Evolutionary conservation across 2,797 vertebrate species (phyloP).

Genomic region (Hemibagrus guttatus): DNA sequence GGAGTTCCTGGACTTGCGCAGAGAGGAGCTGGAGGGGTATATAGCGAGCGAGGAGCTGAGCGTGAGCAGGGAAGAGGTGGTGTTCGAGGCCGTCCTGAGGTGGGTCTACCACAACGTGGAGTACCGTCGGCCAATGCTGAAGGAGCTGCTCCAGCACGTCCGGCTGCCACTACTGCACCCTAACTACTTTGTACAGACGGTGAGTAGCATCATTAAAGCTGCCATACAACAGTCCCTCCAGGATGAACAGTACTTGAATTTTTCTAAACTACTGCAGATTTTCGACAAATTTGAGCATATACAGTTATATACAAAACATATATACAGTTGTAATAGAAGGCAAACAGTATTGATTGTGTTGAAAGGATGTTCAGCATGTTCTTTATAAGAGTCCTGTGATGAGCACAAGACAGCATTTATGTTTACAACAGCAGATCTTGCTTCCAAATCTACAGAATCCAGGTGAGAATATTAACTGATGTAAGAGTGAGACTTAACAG

Average conservation of each 20-base stretch:
- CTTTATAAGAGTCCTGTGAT: neutral
- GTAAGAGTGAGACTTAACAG: neutral
- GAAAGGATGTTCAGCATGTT: neutral
- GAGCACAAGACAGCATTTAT: neutral
- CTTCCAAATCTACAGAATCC: neutral
- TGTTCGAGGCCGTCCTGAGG: constrained; percentile 95
- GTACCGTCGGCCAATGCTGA: constrained; percentile 83
- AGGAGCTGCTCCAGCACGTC: constrained; percentile 90
- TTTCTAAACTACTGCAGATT: too few species aligned
- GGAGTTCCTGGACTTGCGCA: constrained; percentile 91
- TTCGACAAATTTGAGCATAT: too few species aligned
- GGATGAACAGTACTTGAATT: too few species aligned
- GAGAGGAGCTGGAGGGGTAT: constrained; percentile 94
- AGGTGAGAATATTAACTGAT: neutral
- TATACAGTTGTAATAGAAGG: neutral
- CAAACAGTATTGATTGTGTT: neutral
- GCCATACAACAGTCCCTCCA: too few species aligned
- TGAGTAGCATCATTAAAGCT: constrained; percentile 68
- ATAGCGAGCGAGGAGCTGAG: constrained; percentile 89
- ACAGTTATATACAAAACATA: neutral
- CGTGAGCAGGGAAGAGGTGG: constrained; percentile 90
- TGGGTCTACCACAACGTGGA: constrained; percentile 92
- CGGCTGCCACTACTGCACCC: constrained; percentile 93
- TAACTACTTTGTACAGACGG: constrained; percentile 98
- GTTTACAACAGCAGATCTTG: neutral